Evolutionary conservation across 2,113 vertebrate species (phyloP).

Genomic region (Hemicordylus capensis): DNA sequence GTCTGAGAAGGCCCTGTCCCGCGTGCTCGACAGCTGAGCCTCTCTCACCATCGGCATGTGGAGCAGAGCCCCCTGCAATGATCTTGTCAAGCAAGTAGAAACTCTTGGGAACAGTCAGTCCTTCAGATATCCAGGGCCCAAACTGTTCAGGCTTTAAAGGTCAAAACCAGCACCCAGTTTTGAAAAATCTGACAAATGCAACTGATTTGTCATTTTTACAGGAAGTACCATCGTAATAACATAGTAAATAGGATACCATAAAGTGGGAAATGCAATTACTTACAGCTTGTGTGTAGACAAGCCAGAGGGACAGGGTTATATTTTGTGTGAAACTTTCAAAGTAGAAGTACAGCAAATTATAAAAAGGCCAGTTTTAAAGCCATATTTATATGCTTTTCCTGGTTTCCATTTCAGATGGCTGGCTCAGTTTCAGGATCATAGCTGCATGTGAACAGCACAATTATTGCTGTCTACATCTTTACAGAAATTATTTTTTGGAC

Average conservation of each 20-base stretch:
- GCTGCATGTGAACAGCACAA: accelerated
- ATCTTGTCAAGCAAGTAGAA: no score
- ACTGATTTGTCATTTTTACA: background rate
- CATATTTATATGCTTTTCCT: background rate
- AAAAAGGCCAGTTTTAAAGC: background rate
- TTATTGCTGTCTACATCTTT: accelerated
- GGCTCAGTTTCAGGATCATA: background rate
- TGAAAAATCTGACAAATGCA: no score
- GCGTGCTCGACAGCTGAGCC: no score
- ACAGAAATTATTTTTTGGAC: background rate
- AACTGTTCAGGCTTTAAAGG: no score
- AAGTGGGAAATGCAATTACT: background rate
- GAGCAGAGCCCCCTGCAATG: no score
- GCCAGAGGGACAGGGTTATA: background rate
- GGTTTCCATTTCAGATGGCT: background rate
- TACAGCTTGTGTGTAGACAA: background rate
- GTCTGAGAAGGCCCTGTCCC: no score
- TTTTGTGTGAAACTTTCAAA: background rate
- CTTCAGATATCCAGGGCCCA: no score
- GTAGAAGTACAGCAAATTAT: background rate
- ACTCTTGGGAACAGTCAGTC: no score
- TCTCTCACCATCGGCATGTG: no score
- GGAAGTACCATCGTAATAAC: background rate
- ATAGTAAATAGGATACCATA: background rate
- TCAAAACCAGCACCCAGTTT: no score